Percentiles rank a stretch among this genome's conserved stretches.
These are phyloP conservation scores for Hylaeus anthracinus DNA, from an alignment of 1,140 invertebrate genomes.

Conservation along the genomic window DNA sequence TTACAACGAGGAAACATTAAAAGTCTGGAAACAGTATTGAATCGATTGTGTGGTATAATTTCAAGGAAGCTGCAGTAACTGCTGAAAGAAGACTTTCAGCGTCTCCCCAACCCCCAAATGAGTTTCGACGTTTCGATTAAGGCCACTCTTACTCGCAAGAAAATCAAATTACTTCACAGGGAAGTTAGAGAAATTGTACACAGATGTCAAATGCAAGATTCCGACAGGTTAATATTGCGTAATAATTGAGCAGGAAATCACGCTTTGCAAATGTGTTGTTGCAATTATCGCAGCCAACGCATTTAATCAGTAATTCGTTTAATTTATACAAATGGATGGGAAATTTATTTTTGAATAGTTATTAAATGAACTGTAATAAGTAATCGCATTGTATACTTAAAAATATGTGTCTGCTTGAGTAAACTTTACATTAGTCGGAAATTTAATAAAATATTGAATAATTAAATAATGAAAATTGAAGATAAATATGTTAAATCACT, in stretches of 20 bases:
- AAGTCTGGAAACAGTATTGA: not conserved
- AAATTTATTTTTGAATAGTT: not conserved
- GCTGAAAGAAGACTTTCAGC: constrained; percentile 46
- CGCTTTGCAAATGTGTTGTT: not conserved
- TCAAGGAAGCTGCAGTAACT: not conserved
- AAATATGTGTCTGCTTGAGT: too few species aligned
- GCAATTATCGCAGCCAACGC: not conserved
- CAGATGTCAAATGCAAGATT: constrained; percentile 29
- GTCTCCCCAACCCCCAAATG: constrained; percentile 43
- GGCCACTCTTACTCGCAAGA: constrained; percentile 32
- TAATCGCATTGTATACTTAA: too few species aligned
- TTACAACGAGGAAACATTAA: constrained; percentile 35
- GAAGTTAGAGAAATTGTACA: constrained; percentile 45
- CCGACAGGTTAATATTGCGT: constrained; percentile 36
- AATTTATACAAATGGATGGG: not conserved
- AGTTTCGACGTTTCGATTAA: constrained; percentile 64
- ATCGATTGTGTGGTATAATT: constrained; percentile 23
- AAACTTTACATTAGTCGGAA: too few species aligned
- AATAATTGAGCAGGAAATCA: constrained; percentile 24
- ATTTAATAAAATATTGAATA: too few species aligned
- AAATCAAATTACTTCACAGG: constrained; percentile 39
- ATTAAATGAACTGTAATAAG: too few species aligned
- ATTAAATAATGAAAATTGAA: too few species aligned
- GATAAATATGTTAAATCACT: too few species aligned
- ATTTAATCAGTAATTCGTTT: not conserved